A percentile compares a stretch with the other conserved stretches of the same genome.
Conservation (phyloP, 2,797 vertebrate genomes). For the Enteromius thamalakanensis region DNA sequence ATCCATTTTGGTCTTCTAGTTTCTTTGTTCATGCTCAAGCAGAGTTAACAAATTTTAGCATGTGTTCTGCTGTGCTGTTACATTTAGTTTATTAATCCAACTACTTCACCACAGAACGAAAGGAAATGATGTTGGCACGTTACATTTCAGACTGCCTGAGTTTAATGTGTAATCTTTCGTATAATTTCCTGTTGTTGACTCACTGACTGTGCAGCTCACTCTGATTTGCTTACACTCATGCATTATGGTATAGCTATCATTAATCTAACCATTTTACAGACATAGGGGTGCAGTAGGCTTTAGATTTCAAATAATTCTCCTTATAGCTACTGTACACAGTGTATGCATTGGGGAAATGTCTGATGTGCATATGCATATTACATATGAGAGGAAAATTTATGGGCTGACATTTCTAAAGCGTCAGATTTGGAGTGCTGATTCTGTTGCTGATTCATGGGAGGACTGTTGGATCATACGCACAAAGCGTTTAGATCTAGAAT, state of each 20-base stretch:
- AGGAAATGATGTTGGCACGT: neutral
- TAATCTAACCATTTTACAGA: constrained; percentile 5
- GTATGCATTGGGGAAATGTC: neutral
- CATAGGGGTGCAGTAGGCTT: neutral
- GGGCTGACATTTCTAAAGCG: neutral
- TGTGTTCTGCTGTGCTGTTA: neutral
- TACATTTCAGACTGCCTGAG: neutral
- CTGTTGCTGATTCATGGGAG: constrained; percentile 1
- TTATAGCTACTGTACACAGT: neutral
- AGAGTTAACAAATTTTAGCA: constrained; percentile 2
- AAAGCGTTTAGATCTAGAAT: constrained; percentile 21
- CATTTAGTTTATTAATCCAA: constrained; percentile 15
- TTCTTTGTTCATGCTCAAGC: neutral
- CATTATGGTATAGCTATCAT: neutral
- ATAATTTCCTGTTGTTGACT: constrained; percentile 1
- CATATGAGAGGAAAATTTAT: neutral
- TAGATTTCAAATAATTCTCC: neutral
- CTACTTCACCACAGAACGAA: neutral
- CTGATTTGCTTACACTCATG: neutral
- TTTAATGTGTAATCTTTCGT: neutral
- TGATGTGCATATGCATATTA: neutral
- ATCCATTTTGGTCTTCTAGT: constrained; percentile 4
- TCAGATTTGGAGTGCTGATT: constrained; percentile 13
- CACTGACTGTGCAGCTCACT: neutral
- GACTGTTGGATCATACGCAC: constrained; percentile 8